Evolutionary conservation across 64 coral and sea anemone genomes (phyloP).

Genomic region (Actinia tenebrosa): DNA sequence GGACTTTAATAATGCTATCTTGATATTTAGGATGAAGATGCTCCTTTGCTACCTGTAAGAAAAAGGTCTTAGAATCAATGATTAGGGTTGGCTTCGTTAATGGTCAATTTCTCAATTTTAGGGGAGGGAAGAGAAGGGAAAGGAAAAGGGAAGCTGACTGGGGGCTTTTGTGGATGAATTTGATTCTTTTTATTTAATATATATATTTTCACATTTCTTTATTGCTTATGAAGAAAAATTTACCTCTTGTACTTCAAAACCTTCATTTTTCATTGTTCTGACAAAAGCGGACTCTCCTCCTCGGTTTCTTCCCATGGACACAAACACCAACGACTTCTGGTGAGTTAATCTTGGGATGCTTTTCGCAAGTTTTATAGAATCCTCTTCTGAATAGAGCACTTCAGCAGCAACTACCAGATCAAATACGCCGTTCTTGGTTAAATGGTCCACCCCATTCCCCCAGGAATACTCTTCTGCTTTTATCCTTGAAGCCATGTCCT

Average conservation of each 20-base stretch:
- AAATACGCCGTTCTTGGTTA: conserved; percentile 61
- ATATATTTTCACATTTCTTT: too few species aligned
- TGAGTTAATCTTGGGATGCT: conserved; percentile 54
- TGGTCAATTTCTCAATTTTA: background rate
- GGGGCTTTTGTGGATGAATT: too few species aligned
- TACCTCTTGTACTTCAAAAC: conserved; percentile 70
- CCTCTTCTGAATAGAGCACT: conserved; percentile 72
- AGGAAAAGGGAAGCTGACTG: background rate
- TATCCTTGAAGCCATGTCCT: conserved; percentile 14
- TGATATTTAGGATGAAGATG: conserved; percentile 84
- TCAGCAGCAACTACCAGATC: conserved; percentile 88
- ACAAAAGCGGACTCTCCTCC: conserved; percentile 73
- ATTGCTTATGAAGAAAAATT: too few species aligned
- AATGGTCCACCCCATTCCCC: conserved; percentile 43
- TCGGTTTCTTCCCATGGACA: conserved; percentile 94
- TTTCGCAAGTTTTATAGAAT: conserved; percentile 69
- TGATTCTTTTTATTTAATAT: too few species aligned
- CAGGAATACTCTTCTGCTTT: conserved; percentile 68
- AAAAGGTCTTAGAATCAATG: background rate
- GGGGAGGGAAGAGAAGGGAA: background rate
- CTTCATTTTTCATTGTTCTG: conserved; percentile 53
- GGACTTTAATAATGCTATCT: conserved; percentile 81
- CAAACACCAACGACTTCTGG: conserved; percentile 49
- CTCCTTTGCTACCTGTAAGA: conserved; percentile 47
- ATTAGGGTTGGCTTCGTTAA: background rate